A percentile compares a stretch with the other conserved stretches of the same genome.
These are phyloP conservation scores for Elgaria multicarinata DNA, from an alignment of 2,113 vertebrate species.

Conservation along the genomic window DNA sequence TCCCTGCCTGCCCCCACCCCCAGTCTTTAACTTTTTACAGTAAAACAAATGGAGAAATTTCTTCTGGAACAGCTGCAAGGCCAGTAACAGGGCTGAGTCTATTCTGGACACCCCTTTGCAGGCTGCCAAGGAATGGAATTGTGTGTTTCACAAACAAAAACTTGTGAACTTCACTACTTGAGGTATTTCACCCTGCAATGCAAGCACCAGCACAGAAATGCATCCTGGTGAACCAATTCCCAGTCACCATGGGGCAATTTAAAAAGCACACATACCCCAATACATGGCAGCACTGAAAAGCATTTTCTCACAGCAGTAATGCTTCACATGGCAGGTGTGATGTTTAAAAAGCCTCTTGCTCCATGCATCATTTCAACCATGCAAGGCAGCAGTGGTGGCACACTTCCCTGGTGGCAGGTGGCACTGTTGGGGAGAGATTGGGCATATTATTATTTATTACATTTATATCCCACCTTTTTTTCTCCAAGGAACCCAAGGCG, in stretches of 20 bases:
- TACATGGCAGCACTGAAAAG: not conserved
- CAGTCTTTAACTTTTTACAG: not conserved
- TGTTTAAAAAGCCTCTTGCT: not conserved
- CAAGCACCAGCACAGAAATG: not conserved
- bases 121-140: not conserved
- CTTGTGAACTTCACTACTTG: not conserved
- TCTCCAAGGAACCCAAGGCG: too few relatives aligned
- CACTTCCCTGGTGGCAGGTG: not conserved
- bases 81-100: not conserved
- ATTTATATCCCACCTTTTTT: too few relatives aligned
- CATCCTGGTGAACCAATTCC: not conserved
- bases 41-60: not conserved
- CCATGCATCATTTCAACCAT: not conserved
- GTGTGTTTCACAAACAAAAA: not conserved
- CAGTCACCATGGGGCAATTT: not conserved
- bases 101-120: not conserved
- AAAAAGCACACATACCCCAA: too few relatives aligned
- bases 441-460: too few relatives aligned
- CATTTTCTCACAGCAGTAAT: not conserved
- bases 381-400: not conserved
- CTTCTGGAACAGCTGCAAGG: slow-evolving; percentile 1
- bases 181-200: not conserved
- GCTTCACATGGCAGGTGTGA: not conserved
- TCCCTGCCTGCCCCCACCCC: too few relatives aligned
- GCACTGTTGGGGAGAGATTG: not conserved